These are phyloP conservation scores for Urocynchramus pylzowi DNA, from an alignment of 2,113 vertebrate species.

Conservation along the genomic window DNA sequence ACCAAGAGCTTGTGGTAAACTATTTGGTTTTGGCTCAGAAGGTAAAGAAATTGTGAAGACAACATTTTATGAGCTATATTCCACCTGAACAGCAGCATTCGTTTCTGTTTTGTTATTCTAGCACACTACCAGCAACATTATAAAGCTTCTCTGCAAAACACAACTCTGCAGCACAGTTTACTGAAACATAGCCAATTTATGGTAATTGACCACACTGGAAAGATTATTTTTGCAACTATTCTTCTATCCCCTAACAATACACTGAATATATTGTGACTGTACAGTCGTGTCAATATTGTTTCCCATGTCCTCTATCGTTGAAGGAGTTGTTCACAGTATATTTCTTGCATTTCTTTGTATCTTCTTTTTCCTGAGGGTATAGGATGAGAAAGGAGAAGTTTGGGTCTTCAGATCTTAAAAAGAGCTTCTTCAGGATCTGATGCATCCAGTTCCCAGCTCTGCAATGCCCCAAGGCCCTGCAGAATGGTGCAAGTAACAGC, in stretches of 20 bases:
- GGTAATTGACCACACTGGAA: neutral
- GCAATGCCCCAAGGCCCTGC: neutral
- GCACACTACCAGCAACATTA: neutral
- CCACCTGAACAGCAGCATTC: neutral
- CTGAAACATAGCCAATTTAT: fast-evolving
- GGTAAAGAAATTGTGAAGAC: neutral
- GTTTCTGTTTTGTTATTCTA: neutral
- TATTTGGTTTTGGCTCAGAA: neutral
- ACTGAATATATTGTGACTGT: neutral
- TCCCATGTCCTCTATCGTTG: neutral
- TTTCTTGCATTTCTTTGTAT: neutral
- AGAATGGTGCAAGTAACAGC: neutral
- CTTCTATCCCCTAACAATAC: neutral
- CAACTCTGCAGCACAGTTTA: neutral
- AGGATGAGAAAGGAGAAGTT: neutral
- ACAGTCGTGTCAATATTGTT: neutral
- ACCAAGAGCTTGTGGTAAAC: neutral
- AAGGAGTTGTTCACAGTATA: neutral
- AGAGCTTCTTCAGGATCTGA: neutral
- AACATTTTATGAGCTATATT: neutral
- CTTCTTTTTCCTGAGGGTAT: neutral
- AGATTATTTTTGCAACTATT: neutral
- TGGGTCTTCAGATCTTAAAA: neutral
- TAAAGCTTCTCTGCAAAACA: neutral
- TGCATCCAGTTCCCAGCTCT: neutral